Percentiles rank a stretch among this genome's conserved stretches.
Evolutionary conservation across 2,113 vertebrate species (phyloP).

Genomic region (Chloebia gouldiae): DNA sequence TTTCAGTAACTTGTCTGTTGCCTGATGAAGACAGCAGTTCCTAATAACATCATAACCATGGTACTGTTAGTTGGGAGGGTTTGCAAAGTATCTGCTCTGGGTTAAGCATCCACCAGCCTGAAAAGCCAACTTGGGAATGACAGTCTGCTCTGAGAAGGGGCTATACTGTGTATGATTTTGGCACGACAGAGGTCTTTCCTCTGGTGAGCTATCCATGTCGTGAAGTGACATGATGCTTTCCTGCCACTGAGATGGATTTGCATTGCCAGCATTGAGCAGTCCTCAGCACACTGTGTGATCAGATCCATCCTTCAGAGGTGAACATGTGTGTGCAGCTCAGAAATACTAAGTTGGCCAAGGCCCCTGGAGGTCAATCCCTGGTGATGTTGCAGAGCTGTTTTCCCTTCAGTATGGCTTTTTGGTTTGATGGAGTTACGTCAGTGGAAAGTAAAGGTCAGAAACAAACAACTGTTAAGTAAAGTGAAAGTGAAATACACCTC

Average conservation of each 20-base stretch:
- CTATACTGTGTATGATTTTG: not conserved
- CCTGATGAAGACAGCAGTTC: not conserved
- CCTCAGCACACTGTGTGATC: not conserved
- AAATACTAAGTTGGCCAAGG: not conserved
- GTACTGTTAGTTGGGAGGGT: not conserved
- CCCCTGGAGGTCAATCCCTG: not conserved
- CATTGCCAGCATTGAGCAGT: accelerated
- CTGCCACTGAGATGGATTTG: not conserved
- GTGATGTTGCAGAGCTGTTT: not conserved
- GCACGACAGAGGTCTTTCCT: not conserved
- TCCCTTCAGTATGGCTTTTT: not conserved
- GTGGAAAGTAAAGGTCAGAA: not conserved
- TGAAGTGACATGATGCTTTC: not conserved
- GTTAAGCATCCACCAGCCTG: not conserved
- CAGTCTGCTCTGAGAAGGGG: not conserved
- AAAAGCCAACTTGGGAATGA: not conserved
- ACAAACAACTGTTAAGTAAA: not conserved
- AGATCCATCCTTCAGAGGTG: not conserved
- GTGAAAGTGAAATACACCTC: not conserved
- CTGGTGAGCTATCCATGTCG: not conserved
- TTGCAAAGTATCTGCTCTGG: not conserved
- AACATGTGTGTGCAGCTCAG: not conserved
- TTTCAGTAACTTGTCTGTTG: not conserved
- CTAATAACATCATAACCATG: not conserved
- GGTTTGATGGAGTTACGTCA: not conserved